Evolutionary conservation across 2,888 invertebrate species (phyloP), one percentile per base, ranked within the genome.

Genomic region (Tineola bisselliella): DNA sequence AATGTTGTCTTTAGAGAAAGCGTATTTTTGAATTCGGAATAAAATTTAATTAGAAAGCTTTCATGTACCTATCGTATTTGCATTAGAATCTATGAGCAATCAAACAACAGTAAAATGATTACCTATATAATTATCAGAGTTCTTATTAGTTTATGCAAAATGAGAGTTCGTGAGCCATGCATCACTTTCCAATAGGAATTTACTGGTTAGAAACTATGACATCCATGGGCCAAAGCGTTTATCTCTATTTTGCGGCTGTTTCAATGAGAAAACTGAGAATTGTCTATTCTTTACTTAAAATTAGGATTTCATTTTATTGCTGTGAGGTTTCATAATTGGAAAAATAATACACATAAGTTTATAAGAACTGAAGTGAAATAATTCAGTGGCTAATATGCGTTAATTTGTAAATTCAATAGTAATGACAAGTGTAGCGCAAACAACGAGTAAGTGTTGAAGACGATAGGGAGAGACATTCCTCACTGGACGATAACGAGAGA

Each of bases 141-240:
- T 69, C 73, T 79, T 73, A 71, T 77, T 77, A 76, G 71, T 74
- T 71, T 70, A 73, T 70, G 70, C 68, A 69, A 70, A 74, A 74
- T 74, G 70, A 68, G 69, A 74, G 68, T 71, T 76, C 76, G 78
- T 75, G 76, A 75, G 70, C 69, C 72, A 74, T 74, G 74, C 71
- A 74, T 76, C 72, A 74, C 75, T 76, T 77, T 80, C 77, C 69
- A 75, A 74, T 73, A 71, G 75, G 76, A 79, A 76, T 76, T 75
- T 76, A 74, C 72, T 73, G 70, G 73, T 73, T 73, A 68, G 68
- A 70, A 71, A 71, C 69, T 68, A 72, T 73, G 76, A 75, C 73
- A 72, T 74, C 73, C 70, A 70, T 70, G 64, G 71, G 68, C 68
- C 68, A 67, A 66, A 69, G 68, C 69, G 70, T 70, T 72, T 71